These are phyloP conservation scores for Bradynema listronoti DNA, from an alignment of 1,140 invertebrate genomes.

Conservation along the genomic window DNA sequence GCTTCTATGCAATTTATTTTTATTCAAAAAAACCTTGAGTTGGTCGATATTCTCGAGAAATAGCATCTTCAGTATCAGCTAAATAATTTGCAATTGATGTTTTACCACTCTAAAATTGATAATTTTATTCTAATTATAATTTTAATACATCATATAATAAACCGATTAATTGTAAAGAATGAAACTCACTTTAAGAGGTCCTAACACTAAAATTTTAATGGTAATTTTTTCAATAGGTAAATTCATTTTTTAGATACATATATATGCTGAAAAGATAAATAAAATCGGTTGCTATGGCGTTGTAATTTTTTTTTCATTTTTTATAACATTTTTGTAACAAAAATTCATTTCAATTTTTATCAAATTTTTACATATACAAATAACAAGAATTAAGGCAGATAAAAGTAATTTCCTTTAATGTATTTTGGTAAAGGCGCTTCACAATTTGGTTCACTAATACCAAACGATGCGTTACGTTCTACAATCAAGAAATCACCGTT, in stretches of 20 bases:
- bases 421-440: slow-evolving; percentile 48
- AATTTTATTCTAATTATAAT: slow-evolving; percentile 16
- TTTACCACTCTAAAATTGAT: slow-evolving; percentile 65
- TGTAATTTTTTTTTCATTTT: too few relatives aligned
- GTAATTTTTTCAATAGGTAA: slow-evolving; percentile 23
- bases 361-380: too few relatives aligned
- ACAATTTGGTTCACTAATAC: slow-evolving; percentile 44
- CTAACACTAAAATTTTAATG: slow-evolving; percentile 43
- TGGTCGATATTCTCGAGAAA: slow-evolving; percentile 65
- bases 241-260: too few relatives aligned
- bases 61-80: slow-evolving; percentile 65
- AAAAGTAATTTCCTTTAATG: slow-evolving; percentile 42
- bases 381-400: slow-evolving; percentile 50
- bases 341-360: too few relatives aligned
- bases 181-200: slow-evolving; percentile 30
- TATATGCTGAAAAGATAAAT: too few relatives aligned
- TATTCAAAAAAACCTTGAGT: slow-evolving; percentile 63
- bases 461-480: slow-evolving; percentile 11
- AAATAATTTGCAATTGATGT: slow-evolving; percentile 67
- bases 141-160: slow-evolving; percentile 1
- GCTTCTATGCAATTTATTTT: neutral
- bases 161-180: too few relatives aligned
- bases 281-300: too few relatives aligned
- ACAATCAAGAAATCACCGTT: slow-evolving; percentile 42
- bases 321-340: too few relatives aligned